A percentile compares a stretch with the other conserved stretches of the same genome.
Conservation (phyloP, 2,888 invertebrate genomes). For the Sinhomidia bicolor region DNA sequence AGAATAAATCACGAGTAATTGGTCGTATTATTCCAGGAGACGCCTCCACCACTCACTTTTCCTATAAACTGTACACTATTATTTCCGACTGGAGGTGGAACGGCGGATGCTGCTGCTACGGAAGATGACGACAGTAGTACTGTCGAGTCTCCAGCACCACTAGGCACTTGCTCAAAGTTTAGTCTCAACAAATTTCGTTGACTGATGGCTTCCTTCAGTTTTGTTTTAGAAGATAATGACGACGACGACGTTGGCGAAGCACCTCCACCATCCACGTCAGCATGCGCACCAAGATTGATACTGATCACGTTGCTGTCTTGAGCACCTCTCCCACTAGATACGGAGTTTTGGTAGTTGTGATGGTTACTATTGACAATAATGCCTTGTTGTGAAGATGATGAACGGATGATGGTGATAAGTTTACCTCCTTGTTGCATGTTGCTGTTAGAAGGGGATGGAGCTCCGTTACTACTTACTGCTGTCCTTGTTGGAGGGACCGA, state of each 20-base stretch:
- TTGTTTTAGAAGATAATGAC: constrained; percentile 56
- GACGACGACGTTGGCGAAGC: not conserved
- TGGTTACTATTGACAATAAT: constrained; percentile 24
- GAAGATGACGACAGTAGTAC: constrained; percentile 70
- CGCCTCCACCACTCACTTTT: constrained; percentile 22
- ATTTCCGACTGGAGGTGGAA: not conserved
- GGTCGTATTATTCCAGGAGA: constrained; percentile 52
- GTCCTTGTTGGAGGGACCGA: not conserved
- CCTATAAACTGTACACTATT: constrained; percentile 62
- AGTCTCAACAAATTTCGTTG: constrained; percentile 69
- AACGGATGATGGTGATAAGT: constrained; percentile 17
- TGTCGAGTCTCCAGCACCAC: constrained; percentile 50
- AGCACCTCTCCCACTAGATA: not conserved
- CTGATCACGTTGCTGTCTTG: constrained; percentile 66
- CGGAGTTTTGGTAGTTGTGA: not conserved
- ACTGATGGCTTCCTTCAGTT: constrained; percentile 70
- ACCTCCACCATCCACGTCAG: constrained; percentile 44
- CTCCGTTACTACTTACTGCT: constrained; percentile 4
- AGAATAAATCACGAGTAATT: constrained; percentile 29
- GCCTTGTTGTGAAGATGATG: constrained; percentile 27
- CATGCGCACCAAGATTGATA: constrained; percentile 63
- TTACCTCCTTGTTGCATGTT: constrained; percentile 2
- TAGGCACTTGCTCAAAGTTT: constrained; percentile 73
- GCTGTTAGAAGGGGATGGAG: not conserved
- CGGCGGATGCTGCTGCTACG: not conserved